Percentiles rank a stretch among this genome's conserved stretches.
These are phyloP conservation scores for Frieseomelitta varia DNA, from an alignment of 1,140 invertebrate species.

Conservation along the genomic window DNA sequence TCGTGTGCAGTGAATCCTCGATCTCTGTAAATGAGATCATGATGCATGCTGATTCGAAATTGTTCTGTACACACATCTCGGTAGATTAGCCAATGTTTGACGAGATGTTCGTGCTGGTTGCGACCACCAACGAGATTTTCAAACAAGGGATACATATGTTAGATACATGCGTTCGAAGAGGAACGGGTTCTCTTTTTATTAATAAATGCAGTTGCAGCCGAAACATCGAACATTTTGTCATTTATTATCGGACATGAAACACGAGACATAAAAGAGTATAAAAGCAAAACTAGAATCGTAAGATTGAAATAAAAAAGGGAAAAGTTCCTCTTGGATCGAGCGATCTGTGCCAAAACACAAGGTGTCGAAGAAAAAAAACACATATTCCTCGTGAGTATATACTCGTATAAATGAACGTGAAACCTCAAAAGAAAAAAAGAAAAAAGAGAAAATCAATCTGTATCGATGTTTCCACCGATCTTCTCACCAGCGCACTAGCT, in stretches of 20 bases:
- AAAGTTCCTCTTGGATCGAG: conserved; percentile 40
- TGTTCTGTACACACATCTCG: neutral
- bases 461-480: conserved; percentile 48
- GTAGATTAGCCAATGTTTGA: conserved; percentile 8
- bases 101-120: conserved; percentile 26
- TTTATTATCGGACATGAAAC: too few species aligned
- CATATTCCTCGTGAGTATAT: conserved; percentile 61
- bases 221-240: neutral
- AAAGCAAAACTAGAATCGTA: neutral
- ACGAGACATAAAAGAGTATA: neutral
- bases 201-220: neutral
- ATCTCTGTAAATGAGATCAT: neutral
- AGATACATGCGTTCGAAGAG: neutral
- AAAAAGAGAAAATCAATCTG: conserved; percentile 55
- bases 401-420: conserved; percentile 46
- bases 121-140: conserved; percentile 66
- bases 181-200: neutral
- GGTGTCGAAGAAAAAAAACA: conserved; percentile 61
- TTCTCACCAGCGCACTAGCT: conserved; percentile 39
- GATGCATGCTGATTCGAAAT: conserved; percentile 10
- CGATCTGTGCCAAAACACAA: conserved; percentile 54
- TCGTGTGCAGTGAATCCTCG: neutral
- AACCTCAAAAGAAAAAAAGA: conserved; percentile 15
- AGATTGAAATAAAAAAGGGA: neutral
- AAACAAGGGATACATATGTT: conserved; percentile 6